Base-by-base conservation (phyloP, 2,797 vertebrate genomes). In the Selene dorsalis region DNA sequence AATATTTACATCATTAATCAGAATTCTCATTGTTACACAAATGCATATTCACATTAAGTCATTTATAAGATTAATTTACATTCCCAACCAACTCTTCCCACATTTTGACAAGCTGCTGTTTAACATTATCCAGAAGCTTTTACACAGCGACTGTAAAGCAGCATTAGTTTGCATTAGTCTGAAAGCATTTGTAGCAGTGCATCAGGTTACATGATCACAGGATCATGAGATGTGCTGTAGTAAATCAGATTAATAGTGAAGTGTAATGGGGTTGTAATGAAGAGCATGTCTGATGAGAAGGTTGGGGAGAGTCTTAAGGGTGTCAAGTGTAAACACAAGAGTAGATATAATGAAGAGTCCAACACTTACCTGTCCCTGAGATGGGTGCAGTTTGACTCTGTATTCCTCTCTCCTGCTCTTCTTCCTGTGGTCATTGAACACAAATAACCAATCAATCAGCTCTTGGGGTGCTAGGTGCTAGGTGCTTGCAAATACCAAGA, bases 291-390 rank as follows among this genome's bases (percentile, higher is more conserved):
- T 81, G 45, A 84, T 52, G 52, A 92, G 84, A 30, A 84, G 88
- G 69, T 84, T 35, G 50, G 91, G 85, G 6, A 93, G 84, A 0
- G 73, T 63, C 55, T 64, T 84, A 48, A 89, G 91, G 6, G 83
- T 28, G 48, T 91, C 83, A 0, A 90, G 82, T 2, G 86, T 53
- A 3, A 87, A 84, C 22, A 87, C 61, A 0, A 88, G 78, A 39
- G 87, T 81, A 6, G 89, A 88, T 30, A 87, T 56, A 52, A 89
- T 69, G 60, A 89, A 81, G 7, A 77, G 75, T 1, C 56, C n/a
- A 14, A 90, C 56, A 55, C 85, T 92, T 92, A 95, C 95, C 93
- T 88, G 89, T 93, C 91, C 90, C 80, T 92, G 90, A 63, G 86
- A 77, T 24, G 93, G 89, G 38, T 94, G 93, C 73, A 92, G 85